These are phyloP conservation scores for Bursaphelenchus mucronatus DNA, from an alignment of 1,140 invertebrate genomes.

Conservation along the genomic window DNA sequence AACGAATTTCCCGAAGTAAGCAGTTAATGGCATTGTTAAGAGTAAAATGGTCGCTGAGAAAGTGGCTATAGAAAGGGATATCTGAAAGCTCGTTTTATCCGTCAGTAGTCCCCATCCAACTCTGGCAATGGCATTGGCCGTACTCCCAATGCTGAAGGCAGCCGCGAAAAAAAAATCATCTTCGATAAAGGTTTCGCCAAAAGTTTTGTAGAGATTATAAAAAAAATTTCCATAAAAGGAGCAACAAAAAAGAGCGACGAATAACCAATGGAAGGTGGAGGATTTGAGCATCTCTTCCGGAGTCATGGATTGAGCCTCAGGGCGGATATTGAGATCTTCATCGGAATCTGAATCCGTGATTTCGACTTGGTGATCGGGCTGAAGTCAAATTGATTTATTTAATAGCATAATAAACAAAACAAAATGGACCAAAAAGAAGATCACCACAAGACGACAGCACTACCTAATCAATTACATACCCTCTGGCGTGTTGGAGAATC, in stretches of 20 bases:
- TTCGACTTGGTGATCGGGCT: neutral
- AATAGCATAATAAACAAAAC: neutral
- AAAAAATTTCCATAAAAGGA: conserved; percentile 60
- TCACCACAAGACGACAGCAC: too few relatives aligned
- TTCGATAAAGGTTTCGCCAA: conserved; percentile 49
- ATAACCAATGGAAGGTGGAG: conserved; percentile 56
- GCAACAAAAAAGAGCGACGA: conserved; percentile 57
- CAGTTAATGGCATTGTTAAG: conserved; percentile 58
- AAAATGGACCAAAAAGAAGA: neutral
- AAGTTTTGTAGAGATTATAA: conserved; percentile 52
- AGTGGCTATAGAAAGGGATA: conserved; percentile 53
- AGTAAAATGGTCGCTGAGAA: conserved; percentile 50
- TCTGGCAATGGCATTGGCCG: conserved; percentile 54
- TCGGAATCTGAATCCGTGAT: conserved; percentile 16
- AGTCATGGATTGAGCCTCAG: conserved; percentile 24
- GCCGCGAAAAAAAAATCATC: conserved; percentile 58
- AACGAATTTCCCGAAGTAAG: conserved; percentile 44
- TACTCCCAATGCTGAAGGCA: conserved; percentile 52
- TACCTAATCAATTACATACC: neutral
- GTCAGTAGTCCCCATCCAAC: conserved; percentile 57
- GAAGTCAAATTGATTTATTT: neutral
- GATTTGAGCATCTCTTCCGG: conserved; percentile 46
- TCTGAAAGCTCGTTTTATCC: conserved; percentile 58
- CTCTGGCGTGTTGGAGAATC: conserved; percentile 19
- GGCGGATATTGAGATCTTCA: conserved; percentile 3